phyloP scores from a whole-genome alignment of 2,797 vertebrate genomes.

The Ceryle rudis region DNA sequence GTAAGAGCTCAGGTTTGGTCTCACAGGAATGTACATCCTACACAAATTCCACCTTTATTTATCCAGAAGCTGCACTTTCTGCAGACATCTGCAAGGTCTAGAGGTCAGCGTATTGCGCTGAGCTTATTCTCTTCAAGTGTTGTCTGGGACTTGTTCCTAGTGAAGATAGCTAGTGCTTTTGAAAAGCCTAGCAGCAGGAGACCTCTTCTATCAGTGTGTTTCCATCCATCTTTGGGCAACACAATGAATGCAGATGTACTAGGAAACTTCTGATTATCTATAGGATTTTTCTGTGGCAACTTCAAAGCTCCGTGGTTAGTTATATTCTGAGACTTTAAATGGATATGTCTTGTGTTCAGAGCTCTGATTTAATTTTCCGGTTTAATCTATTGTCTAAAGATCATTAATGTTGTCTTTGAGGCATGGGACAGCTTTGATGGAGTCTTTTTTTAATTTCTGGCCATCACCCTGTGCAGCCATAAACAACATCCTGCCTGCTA shows the following conservation, averaged over 20 bases:
- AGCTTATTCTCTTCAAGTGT: constrained; percentile 10
- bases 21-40: background rate
- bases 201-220: constrained; percentile 6
- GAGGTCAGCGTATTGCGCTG: background rate
- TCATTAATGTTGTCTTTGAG: constrained; percentile 52
- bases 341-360: background rate
- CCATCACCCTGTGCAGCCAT: background rate
- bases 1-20: background rate
- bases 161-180: background rate
- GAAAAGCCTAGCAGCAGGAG: constrained; percentile 22
- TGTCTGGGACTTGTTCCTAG: background rate
- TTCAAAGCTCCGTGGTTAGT: constrained; percentile 64
- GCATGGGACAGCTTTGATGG: constrained; percentile 42
- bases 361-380: constrained; percentile 50
- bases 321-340: constrained; percentile 24
- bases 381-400: constrained; percentile 51
- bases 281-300: constrained; percentile 41
- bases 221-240: constrained; percentile 46
- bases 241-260: constrained; percentile 53
- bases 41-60: background rate
- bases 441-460: constrained; percentile 44
- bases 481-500: constrained; percentile 52
- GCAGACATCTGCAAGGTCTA: background rate
- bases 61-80: background rate
- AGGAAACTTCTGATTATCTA: constrained; percentile 64